Evolutionary conservation across 23 tunicate species (phyloP).

Genomic region (Botrylloides violaceus): DNA sequence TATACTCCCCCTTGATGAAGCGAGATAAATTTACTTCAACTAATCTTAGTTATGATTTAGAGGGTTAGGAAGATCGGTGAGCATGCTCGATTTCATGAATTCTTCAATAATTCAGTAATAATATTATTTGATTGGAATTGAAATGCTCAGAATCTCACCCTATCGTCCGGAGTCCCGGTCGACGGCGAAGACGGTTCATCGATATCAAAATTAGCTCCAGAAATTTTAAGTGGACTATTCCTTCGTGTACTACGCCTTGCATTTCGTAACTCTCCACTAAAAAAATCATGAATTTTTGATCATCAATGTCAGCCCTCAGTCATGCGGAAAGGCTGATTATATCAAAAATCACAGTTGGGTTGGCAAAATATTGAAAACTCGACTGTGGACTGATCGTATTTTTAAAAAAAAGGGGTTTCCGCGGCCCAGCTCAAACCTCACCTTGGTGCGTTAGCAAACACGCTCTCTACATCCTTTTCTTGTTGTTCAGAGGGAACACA

Average conservation of each 20-base stretch:
- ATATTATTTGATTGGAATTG: neutral
- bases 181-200: constrained; percentile 32
- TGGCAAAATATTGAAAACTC: no score
- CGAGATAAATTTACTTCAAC: no score
- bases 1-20: no score
- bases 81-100: no score
- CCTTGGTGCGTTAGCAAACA: constrained; percentile 21
- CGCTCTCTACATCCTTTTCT: neutral
- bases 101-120: neutral
- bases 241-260: constrained; percentile 62
- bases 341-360: no score
- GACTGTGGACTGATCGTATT: neutral
- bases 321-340: no score
- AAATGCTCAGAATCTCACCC: constrained; percentile 42
- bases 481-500: neutral
- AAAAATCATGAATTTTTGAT: neutral
- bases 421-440: constrained; percentile 2
- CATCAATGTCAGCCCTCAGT: neutral
- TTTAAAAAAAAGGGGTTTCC: neutral
- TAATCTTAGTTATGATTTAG: no score
- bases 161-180: constrained; percentile 73
- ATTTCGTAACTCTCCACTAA: constrained; percentile 44
- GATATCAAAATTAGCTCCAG: constrained; percentile 29
- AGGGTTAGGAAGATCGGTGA: no score
- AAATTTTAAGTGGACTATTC: constrained; percentile 55